Evolutionary conservation across 1,140 invertebrate species (phyloP).

Genomic region (Bombus sibiricus): DNA sequence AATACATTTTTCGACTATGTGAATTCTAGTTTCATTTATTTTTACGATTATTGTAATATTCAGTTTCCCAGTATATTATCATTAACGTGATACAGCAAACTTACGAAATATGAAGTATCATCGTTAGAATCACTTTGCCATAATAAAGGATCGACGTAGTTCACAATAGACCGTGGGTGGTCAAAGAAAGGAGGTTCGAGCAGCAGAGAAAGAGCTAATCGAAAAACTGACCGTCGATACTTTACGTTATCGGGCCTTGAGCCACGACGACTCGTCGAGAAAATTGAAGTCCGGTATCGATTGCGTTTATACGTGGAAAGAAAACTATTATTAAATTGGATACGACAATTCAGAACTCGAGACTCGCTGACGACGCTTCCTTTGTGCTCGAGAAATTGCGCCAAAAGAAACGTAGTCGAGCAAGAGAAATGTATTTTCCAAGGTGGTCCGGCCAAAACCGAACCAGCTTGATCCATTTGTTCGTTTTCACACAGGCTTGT

Average conservation of each 20-base stretch:
- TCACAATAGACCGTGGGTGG: neutral
- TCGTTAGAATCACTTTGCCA: neutral
- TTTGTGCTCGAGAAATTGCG: constrained; percentile 73
- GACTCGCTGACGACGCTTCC: constrained; percentile 66
- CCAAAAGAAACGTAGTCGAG: constrained; percentile 57
- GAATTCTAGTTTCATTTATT: neutral
- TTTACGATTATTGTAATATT: neutral
- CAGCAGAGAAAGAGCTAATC: neutral
- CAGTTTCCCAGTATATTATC: too few relatives aligned
- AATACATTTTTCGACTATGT: neutral
- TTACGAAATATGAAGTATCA: neutral
- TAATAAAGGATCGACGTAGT: neutral
- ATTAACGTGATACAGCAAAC: neutral
- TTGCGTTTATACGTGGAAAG: constrained; percentile 58
- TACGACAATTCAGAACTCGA: constrained; percentile 67
- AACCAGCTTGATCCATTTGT: constrained; percentile 28
- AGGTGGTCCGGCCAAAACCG: constrained; percentile 51
- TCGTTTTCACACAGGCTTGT: constrained; percentile 51
- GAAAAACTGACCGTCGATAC: constrained; percentile 11
- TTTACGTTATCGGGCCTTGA: constrained; percentile 16
- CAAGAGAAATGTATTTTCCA: constrained; percentile 69
- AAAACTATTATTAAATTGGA: constrained; percentile 78
- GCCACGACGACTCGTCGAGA: constrained; percentile 26
- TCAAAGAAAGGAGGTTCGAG: neutral
- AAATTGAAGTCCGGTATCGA: constrained; percentile 55